Conservation (phyloP, 2,113 vertebrate species). For the Ctenomys sociabilis region DNA sequence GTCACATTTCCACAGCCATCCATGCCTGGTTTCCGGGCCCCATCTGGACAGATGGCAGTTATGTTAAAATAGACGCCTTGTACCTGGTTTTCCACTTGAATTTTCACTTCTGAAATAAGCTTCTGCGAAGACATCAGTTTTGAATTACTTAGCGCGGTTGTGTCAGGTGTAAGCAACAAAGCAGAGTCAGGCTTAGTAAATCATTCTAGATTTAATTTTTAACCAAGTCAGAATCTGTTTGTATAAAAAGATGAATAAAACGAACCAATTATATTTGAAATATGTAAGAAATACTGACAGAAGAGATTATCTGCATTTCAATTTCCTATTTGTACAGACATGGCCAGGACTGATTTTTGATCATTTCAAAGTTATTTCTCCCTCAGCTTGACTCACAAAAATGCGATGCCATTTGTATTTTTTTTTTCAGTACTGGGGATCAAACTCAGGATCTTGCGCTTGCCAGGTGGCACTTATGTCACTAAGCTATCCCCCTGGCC, state of each 20-base stretch:
- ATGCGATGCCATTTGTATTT: conserved; percentile 38
- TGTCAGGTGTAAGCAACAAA: conserved; percentile 61
- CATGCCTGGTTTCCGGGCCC: conserved; percentile 87
- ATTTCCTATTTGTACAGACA: conserved; percentile 63
- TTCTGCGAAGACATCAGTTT: conserved; percentile 87
- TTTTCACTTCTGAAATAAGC: conserved; percentile 94
- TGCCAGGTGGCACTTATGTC: too few relatives aligned
- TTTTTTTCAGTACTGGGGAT: neutral
- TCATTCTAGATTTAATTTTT: conserved; percentile 63
- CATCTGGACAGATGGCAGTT: conserved; percentile 93
- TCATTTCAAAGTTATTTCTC: conserved; percentile 64
- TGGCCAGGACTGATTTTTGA: conserved; percentile 62
- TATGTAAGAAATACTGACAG: conserved; percentile 73
- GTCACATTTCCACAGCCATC: conserved; percentile 92
- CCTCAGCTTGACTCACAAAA: neutral
- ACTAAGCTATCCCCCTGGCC: too few relatives aligned
- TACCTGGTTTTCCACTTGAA: conserved; percentile 93
- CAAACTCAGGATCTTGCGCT: too few relatives aligned
- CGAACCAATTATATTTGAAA: conserved; percentile 75
- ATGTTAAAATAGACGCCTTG: conserved; percentile 92
- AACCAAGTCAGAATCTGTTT: conserved; percentile 73
- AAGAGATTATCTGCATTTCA: conserved; percentile 73
- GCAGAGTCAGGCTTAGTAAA: conserved; percentile 67
- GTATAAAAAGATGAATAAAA: conserved; percentile 80
- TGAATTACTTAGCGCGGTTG: conserved; percentile 53